These are phyloP conservation scores for Tenrec ecaudatus DNA, from an alignment of 2,113 vertebrate genomes.

Conservation along the genomic window DNA sequence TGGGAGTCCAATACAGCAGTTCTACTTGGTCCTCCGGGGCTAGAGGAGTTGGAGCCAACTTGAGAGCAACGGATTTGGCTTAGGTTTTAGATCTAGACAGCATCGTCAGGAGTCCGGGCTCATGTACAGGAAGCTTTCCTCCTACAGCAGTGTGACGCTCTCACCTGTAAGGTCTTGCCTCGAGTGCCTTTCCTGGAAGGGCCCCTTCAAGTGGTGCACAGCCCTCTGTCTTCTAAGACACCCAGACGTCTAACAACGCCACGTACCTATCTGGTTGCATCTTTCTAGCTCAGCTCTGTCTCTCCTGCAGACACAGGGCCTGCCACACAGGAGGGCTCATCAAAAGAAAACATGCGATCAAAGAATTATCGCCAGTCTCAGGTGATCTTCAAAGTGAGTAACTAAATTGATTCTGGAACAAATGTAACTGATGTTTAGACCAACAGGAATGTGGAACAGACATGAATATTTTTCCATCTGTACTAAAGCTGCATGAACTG, in stretches of 20 bases:
- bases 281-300: neutral
- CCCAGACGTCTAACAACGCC: neutral
- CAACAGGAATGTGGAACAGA: conserved; percentile 10
- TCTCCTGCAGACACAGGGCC: neutral
- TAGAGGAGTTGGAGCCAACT: too few relatives aligned
- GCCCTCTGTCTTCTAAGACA: neutral
- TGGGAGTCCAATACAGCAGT: too few relatives aligned
- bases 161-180: neutral
- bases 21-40: too few relatives aligned
- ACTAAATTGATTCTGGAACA: conserved; percentile 44
- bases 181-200: too few relatives aligned
- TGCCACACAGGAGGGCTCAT: neutral
- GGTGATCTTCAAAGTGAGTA: neutral
- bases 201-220: neutral
- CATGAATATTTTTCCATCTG: neutral
- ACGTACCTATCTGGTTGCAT: neutral
- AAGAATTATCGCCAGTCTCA: neutral
- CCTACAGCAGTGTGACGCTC: neutral
- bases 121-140: neutral
- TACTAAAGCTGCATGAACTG: neutral
- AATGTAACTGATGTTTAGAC: conserved; percentile 36
- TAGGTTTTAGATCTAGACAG: too few relatives aligned
- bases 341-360: neutral
- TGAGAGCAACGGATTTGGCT: too few relatives aligned
- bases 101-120: too few relatives aligned